A percentile compares a stretch with the other conserved stretches of the same genome.
Evolutionary conservation across 2,888 invertebrate species (phyloP).

Genomic region (Nipponacmea schrenckii): DNA sequence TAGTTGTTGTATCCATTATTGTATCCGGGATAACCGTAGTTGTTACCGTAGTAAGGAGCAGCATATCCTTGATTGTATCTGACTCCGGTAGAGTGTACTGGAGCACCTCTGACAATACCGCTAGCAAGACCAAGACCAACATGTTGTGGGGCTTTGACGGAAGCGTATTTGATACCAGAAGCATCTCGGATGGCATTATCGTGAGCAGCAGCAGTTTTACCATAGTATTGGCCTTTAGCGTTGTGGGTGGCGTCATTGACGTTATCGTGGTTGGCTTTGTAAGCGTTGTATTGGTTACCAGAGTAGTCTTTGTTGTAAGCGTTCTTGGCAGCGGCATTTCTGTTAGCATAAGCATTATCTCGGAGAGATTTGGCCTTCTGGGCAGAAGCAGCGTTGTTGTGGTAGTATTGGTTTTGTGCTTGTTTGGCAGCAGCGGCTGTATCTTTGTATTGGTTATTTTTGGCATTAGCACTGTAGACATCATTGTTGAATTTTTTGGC

Average conservation of each 20-base stretch:
- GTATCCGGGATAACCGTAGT: not conserved
- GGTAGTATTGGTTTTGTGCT: not conserved
- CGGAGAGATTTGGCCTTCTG: not conserved
- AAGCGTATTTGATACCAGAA: not conserved
- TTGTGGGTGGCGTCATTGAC: not conserved
- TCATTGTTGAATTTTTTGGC: constrained; percentile 1
- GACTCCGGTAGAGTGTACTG: not conserved
- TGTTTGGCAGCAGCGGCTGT: not conserved
- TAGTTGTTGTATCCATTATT: constrained; percentile 4
- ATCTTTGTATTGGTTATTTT: not conserved
- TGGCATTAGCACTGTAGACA: constrained; percentile 1
- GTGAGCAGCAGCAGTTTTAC: not conserved
- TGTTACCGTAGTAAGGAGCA: not conserved
- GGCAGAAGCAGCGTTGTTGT: constrained; percentile 2
- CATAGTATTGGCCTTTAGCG: not conserved
- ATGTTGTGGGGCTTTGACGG: not conserved
- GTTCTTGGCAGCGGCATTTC: not conserved
- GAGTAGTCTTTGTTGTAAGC: not conserved
- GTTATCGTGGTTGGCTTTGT: not conserved
- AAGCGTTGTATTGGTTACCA: not conserved
- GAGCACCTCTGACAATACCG: not conserved
- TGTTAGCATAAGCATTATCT: not conserved
- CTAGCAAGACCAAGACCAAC: not conserved
- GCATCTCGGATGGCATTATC: not conserved
- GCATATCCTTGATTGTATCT: not conserved